These are phyloP conservation scores for Nephrocerus scutellatus DNA, from an alignment of 2,888 invertebrate species.

Conservation along the genomic window DNA sequence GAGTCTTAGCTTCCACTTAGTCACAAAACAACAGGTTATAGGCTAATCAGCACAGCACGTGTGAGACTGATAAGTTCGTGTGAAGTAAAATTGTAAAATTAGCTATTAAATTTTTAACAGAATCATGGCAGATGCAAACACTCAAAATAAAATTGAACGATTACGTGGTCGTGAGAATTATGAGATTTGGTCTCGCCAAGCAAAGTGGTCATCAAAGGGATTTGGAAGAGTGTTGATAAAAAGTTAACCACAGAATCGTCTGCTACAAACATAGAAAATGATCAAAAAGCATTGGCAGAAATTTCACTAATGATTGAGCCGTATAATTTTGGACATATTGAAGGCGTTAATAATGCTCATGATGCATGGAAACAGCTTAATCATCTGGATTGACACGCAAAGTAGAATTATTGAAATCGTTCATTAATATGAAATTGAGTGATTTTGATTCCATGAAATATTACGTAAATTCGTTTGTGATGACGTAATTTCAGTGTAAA, in stretches of 20 bases:
- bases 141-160: too few species aligned
- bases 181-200: conserved; percentile 32
- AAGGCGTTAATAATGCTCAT: conserved; percentile 18
- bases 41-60: too few species aligned
- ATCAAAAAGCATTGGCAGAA: conserved; percentile 21
- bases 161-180: conserved; percentile 21
- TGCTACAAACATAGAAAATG: conserved; percentile 13
- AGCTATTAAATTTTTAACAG: too few species aligned
- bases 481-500: too few species aligned
- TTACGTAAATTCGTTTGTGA: too few species aligned
- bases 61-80: too few species aligned
- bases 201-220: conserved; percentile 17
- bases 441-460: conserved; percentile 2
- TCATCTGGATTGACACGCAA: background rate
- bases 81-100: too few species aligned
- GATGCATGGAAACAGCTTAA: conserved; percentile 22
- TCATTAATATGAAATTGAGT: background rate
- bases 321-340: conserved; percentile 22
- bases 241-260: conserved; percentile 9
- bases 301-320: conserved; percentile 24
- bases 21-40: too few species aligned
- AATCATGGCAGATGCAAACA: too few species aligned
- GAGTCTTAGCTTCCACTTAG: too few species aligned
- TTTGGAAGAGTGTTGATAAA: conserved; percentile 17
- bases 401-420: background rate